Base-by-base conservation (phyloP, 2,888 invertebrate species). In the Amphipyra tragopoginis region DNA sequence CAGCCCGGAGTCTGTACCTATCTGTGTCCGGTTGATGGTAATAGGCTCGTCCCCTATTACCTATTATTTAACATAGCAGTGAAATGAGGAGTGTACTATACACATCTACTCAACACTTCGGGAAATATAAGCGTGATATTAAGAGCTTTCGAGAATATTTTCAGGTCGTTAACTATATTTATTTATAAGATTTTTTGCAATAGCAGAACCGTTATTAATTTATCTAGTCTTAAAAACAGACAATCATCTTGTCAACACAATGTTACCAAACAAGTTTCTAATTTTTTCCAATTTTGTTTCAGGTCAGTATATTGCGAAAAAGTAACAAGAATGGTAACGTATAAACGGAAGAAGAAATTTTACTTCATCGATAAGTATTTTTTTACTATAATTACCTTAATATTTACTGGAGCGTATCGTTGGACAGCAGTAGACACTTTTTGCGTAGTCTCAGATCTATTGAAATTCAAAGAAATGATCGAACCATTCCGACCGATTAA, bases 261-360 rank as follows among this genome's bases (percentile, higher is more conserved):
- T 42, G 11, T 50, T 47, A 15, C 36, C 7, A 54, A 61, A 50
- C 14, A 49, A 34, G 62, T 8, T n/a, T 50, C 39, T 26, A 48
- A 47, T 49, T 52, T 54, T 57, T 65, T 71, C 11, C 11, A 7
- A 61, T 66, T 70, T 83, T 82, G 81, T 84, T 84, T 69, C 84
- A 84, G 84, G 84, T 84, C 59, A 81, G 77, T 75, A 75, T 50
- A 56, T 70, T 76, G 54, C 51, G 50, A 75, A 75, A 81, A 67
- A 63, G 34, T 47, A 53, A 47, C 54, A 40, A 70, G 65, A 70
- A 65, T 54, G 15, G n/a, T 14, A 45, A 36, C n/a, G 43, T 56
- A 61, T 38, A 47, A 67, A 55, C 63, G 5, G 26, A 26, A 65
- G 36, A 62, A 40, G 40, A 66, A 60, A 65, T 48, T 54, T 67